phyloP scores from a whole-genome alignment of 2,113 vertebrate genomes.

The Origma solitaria region DNA sequence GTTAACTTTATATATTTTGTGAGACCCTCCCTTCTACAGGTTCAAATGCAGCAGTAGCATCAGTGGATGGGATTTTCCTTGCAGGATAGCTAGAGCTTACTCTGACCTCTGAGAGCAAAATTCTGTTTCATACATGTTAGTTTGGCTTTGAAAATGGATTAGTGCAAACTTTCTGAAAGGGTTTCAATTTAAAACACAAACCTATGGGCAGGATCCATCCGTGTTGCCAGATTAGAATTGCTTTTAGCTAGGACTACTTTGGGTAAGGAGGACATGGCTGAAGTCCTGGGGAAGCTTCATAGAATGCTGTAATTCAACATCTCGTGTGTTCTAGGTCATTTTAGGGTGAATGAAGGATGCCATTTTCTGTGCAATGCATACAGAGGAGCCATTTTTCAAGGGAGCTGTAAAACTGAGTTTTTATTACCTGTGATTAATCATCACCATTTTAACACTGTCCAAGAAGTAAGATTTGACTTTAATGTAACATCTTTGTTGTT shows the following conservation, averaged over 20 bases:
- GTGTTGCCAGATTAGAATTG: accelerated
- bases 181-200: background rate
- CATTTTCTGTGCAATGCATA: background rate
- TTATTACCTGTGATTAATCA: background rate
- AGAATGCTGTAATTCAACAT: background rate
- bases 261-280: accelerated
- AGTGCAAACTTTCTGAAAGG: background rate
- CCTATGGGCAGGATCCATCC: background rate
- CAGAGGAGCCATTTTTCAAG: background rate
- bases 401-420: background rate
- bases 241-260: background rate
- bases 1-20: background rate
- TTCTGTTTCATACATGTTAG: background rate
- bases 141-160: background rate
- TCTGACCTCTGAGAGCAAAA: background rate
- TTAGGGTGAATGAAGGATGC: background rate
- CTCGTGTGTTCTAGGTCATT: background rate
- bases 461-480: background rate
- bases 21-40: background rate
- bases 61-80: background rate
- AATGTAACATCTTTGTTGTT: background rate
- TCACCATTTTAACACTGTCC: background rate
- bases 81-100: background rate
- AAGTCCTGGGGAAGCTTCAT: background rate
- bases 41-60: background rate